Evolutionary conservation across 2,113 vertebrate genomes (phyloP).

Genomic region (Scolopax mira): DNA sequence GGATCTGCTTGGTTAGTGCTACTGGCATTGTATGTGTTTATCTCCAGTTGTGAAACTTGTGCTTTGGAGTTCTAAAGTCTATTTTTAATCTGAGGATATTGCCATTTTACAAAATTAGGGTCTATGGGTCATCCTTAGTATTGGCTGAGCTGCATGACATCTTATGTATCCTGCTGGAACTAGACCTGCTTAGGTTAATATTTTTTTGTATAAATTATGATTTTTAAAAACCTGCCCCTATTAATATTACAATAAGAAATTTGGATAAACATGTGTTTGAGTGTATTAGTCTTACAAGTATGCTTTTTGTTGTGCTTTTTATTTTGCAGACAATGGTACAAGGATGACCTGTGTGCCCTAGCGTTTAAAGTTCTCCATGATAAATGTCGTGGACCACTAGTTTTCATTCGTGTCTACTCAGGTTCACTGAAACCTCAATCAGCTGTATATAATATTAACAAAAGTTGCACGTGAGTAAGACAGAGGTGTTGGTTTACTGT

Average conservation of each 20-base stretch:
- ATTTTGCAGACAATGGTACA: constrained; percentile 86
- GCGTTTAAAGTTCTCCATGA: constrained; percentile 97
- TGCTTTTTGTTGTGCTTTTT: not conserved
- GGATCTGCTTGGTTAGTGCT: not conserved
- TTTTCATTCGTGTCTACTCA: constrained; percentile 93
- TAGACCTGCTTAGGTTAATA: not conserved
- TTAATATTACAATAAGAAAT: not conserved
- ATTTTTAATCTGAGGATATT: not conserved
- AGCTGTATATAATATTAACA: constrained; percentile 91
- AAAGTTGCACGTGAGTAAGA: constrained; percentile 84
- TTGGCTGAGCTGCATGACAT: not conserved
- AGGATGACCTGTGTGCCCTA: constrained; percentile 89
- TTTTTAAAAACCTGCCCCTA: not conserved
- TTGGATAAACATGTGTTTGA: not conserved
- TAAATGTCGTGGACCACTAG: constrained; percentile 92
- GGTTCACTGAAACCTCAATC: constrained; percentile 89
- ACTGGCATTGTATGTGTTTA: not conserved
- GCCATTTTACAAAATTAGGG: not conserved
- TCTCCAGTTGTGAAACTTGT: not conserved
- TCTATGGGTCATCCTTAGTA: not conserved
- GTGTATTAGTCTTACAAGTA: not conserved
- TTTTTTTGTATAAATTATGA: fast-evolving
- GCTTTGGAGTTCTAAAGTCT: not conserved
- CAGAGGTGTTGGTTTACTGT: not conserved
- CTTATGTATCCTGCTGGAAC: not conserved